Conservation (phyloP, 2,113 vertebrate species). For the Jacana jacana region DNA sequence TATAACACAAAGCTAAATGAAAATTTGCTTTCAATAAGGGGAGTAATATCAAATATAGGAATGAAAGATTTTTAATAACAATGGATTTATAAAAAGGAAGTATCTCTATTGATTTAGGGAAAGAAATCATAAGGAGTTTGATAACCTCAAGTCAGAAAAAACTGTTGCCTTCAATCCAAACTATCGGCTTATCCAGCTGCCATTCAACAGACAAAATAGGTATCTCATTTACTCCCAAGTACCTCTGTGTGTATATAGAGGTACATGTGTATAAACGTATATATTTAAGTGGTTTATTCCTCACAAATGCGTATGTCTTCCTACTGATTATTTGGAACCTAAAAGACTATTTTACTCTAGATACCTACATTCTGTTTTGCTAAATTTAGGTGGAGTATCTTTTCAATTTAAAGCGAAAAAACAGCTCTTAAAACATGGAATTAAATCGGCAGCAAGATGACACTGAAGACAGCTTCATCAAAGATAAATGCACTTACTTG, state of each 20-base stretch:
- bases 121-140: background rate
- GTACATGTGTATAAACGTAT: background rate
- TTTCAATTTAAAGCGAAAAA: background rate
- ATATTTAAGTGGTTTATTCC: background rate
- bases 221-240: background rate
- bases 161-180: background rate
- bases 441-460: background rate
- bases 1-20: background rate
- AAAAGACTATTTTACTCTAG: background rate
- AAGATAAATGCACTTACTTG: background rate
- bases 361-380: background rate
- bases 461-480: background rate
- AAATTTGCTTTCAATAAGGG: background rate
- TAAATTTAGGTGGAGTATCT: background rate
- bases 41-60: background rate
- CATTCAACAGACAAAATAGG: background rate
- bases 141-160: background rate
- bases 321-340: background rate
- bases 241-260: background rate
- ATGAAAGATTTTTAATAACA: background rate
- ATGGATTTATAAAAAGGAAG: background rate
- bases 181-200: background rate
- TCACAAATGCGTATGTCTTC: background rate
- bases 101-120: background rate
- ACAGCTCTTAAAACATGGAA: background rate